Evolutionary conservation across 2,113 vertebrate genomes (phyloP), one percentile per base, ranked within the genome.

Genomic region (Narcine bancroftii): DNA sequence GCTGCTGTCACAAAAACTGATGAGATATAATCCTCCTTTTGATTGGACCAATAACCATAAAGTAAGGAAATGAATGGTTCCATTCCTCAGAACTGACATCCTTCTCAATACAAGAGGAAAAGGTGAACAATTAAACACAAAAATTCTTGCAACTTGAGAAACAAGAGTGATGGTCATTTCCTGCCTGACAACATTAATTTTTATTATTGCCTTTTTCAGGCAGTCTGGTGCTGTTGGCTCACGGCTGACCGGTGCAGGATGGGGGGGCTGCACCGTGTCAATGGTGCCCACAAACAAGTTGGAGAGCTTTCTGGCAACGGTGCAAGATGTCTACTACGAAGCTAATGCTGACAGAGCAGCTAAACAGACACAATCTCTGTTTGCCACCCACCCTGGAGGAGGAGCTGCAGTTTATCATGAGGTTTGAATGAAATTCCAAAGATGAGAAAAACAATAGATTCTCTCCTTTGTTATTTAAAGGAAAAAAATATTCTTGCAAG

Each of bases 181-280:
- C 94, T 94, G 93, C 24, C 63, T 45, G 56, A 65, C 36, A 66
- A 24, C 10, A 69, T 47, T 91, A 53, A 42, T 50, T 10, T 92
- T 76, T 77, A 10, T 92, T 94, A 92, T 93, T 95, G 45, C 93
- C 71, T 39, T 92, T 94, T 94, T 93, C 94, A 99, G 99, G 95
- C 96, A 96, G 93, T 97, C 95, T 24, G 99, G 98, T 71, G 98
- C 99, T 92, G 94, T 96, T 33, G 98, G 98, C 19, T 99, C 98
- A 92, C 97, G 98, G 91, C 95, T 99, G 93, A 99, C 98, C 36
- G 98, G 99, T 93, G 99, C 98, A 93, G 99, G 99, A 91, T 99
- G 99, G 99, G 99, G 99, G 29, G 99, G 99, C 94, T 99, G 99
- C 94, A 96, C 96, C 0, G 98, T 99, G 85, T 99, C 99, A 92